Evolutionary conservation across 2,888 invertebrate genomes (phyloP).

Genomic region (Ormyrus pomaceus): DNA sequence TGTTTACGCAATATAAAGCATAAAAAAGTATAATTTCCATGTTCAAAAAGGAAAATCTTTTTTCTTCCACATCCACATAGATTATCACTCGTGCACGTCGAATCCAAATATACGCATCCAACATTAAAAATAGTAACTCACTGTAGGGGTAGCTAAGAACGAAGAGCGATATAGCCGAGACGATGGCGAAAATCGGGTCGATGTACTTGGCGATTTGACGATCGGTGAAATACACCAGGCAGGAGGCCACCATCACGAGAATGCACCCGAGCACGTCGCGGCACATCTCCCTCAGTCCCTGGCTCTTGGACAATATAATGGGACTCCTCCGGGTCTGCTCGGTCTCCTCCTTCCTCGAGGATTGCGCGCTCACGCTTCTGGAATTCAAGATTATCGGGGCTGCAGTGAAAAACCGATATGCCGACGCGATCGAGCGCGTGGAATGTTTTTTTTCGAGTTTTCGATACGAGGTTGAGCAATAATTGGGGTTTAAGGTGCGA

Average conservation of each 20-base stretch:
- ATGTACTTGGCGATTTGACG: slow-evolving; percentile 82
- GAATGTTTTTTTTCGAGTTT: no score
- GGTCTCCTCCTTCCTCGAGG: slow-evolving; percentile 53
- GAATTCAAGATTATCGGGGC: not conserved
- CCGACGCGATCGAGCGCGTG: no score
- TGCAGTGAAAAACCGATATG: no score
- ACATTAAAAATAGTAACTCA: slow-evolving; percentile 74
- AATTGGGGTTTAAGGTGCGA: not conserved
- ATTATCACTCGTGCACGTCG: no score
- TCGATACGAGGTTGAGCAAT: not conserved
- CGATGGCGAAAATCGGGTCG: slow-evolving; percentile 86
- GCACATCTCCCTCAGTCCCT: slow-evolving; percentile 80
- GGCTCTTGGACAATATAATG: slow-evolving; percentile 75
- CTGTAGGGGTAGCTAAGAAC: slow-evolving; percentile 89
- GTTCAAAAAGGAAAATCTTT: no score
- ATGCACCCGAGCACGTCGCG: slow-evolving; percentile 83
- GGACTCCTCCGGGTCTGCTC: slow-evolving; percentile 62
- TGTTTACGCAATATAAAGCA: no score
- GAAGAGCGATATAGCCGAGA: slow-evolving; percentile 84
- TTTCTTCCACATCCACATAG: no score
- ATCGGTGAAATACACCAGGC: slow-evolving; percentile 79
- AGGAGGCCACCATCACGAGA: slow-evolving; percentile 84
- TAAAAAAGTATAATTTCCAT: no score
- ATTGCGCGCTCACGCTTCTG: slow-evolving; percentile 70
- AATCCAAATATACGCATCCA: no score